Base-by-base conservation (phyloP, 1,140 invertebrate species). In the Uloborus diversus region DNA sequence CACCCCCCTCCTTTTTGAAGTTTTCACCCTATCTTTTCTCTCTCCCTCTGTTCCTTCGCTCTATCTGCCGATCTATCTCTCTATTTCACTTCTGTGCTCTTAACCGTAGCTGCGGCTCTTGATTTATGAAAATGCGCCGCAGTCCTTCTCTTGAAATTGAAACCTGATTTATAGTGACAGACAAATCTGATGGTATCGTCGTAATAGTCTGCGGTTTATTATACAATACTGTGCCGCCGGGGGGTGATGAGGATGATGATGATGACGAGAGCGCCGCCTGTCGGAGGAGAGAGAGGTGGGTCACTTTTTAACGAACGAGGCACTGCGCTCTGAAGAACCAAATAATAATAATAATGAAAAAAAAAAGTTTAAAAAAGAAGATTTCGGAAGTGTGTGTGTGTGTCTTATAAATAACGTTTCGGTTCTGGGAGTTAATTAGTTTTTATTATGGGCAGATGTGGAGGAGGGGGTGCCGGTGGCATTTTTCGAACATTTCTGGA, bases 191-290 rank as follows among this genome's bases (percentile, higher is more conserved):
- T 78, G 73, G 73, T 78, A 78, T 78, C 73, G 73, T 78, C 20
- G 73, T 78, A 78, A 78, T 78, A 78, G 73, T 78, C 61, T 78
- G 73, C 62, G 73, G 73, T 78, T 78, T 78, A 78, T 78, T 78
- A 78, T 78, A 65, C 73, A 78, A 78, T 78, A 66, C 49, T 56
- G 49, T 7, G 14, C 25, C 27, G 35, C 4, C 23, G 25, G 17
- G 51, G 25, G 56, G 13, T 30, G 35, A 13, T 4, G 64, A 51
- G 42, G 30, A 68, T 51, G 37, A 69, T 69, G 25, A 69, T 69
- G 30, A 69, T 69, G 30, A 56, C n/a, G n/a, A n/a, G n/a, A 53
- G 49, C 49, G 49, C 49, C 49, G 23, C 20, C 49, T 53, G 23
- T 14, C 5, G 49, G 49, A 53, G 9, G 49, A n/a, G n/a, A n/a